phyloP scores from a whole-genome alignment of 1,140 invertebrate species.

The Hetaerina americana region DNA sequence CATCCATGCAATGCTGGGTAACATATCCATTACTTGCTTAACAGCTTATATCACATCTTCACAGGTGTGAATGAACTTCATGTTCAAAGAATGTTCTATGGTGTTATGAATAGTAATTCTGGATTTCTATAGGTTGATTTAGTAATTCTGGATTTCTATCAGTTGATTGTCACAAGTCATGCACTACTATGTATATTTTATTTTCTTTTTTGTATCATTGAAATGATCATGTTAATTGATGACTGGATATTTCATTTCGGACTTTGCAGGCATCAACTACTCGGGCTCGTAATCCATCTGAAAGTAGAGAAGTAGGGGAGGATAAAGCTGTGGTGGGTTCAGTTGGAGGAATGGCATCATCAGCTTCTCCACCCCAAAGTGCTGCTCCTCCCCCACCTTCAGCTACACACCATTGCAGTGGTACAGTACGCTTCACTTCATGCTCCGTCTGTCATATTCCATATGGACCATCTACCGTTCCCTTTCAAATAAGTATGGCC shows the following conservation, averaged over 20 bases:
- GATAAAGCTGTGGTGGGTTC: not conserved
- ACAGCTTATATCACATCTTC: no score
- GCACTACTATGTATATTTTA: no score
- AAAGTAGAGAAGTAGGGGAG: not conserved
- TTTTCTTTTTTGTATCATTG: no score
- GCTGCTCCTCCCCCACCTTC: not conserved
- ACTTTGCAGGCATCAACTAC: not conserved
- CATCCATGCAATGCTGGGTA: no score
- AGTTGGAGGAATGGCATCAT: not conserved
- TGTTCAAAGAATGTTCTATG: no score
- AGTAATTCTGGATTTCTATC: no score
- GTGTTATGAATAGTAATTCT: no score
- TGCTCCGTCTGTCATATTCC: constrained; percentile 67
- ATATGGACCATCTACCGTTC: constrained; percentile 54
- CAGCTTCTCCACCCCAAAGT: not conserved
- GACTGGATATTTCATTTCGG: not conserved
- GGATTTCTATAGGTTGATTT: no score
- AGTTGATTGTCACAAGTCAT: no score
- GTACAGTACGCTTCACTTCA: constrained; percentile 8
- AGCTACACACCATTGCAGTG: not conserved
- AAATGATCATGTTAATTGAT: no score
- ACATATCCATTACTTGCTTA: no score
- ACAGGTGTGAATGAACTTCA: no score
- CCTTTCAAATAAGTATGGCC: constrained; percentile 50
- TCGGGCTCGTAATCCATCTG: not conserved